Conservation (phyloP, 2,113 vertebrate species). For the Cyprinus carpio region DNA sequence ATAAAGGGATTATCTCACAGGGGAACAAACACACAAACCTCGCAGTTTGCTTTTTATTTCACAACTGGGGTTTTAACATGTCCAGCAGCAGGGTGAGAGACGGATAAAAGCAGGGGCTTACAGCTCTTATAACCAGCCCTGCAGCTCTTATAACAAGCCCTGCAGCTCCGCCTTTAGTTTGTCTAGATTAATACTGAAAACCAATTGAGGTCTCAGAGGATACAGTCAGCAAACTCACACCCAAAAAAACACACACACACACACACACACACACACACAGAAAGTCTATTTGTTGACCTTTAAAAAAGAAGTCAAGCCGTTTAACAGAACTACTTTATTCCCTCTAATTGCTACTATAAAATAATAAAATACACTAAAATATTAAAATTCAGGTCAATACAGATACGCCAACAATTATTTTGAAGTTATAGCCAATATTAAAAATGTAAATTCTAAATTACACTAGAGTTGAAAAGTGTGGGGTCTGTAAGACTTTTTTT, state of each 20-base stretch:
- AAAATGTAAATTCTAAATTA: background rate
- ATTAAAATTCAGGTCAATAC: background rate
- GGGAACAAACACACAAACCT: slow-evolving; percentile 16
- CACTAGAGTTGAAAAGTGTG: background rate
- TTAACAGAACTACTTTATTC: background rate
- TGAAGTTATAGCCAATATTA: background rate
- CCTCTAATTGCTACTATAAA: background rate
- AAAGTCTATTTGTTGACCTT: background rate
- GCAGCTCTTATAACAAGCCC: slow-evolving; percentile 41
- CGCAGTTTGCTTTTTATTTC: background rate
- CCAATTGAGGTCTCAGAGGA: background rate
- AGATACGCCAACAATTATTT: background rate
- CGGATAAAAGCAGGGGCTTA: slow-evolving; percentile 40
- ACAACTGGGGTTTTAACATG: slow-evolving; percentile 35
- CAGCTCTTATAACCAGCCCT: slow-evolving; percentile 37
- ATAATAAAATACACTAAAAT: background rate
- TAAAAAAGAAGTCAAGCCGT: background rate
- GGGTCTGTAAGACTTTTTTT: background rate
- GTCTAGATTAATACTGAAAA: slow-evolving; percentile 32
- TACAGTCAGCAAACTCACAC: slow-evolving; percentile 7
- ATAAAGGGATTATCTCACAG: slow-evolving; percentile 60
- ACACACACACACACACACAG: background rate
- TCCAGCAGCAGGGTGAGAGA: slow-evolving; percentile 27
- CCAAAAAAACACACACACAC: background rate
- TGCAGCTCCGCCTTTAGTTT: slow-evolving; percentile 34